Percentiles rank a stretch among this genome's conserved stretches.
phyloP scores from a whole-genome alignment of 2,797 vertebrate genomes.

The Crenichthys baileyi region DNA sequence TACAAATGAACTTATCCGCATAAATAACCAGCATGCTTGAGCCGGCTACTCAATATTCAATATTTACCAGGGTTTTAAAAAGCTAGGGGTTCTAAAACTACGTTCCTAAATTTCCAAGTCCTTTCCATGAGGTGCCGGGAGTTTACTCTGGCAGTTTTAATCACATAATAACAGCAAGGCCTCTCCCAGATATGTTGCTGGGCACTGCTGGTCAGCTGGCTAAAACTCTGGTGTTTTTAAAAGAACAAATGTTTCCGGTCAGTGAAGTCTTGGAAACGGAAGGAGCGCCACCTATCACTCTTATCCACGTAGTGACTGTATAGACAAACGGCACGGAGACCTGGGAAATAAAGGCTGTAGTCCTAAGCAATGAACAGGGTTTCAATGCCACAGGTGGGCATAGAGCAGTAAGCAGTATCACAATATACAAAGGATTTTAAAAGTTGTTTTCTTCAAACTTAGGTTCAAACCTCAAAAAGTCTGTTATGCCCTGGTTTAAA shows the following conservation, averaged over 20 bases:
- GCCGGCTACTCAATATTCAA: background rate
- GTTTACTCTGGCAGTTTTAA: background rate
- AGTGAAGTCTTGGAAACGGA: background rate
- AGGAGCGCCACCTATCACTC: too few relatives aligned
- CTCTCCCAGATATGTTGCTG: background rate
- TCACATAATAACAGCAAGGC: background rate
- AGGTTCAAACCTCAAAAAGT: background rate
- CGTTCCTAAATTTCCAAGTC: background rate
- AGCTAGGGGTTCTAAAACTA: background rate
- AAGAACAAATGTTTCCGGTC: background rate
- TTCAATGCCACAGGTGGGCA: background rate
- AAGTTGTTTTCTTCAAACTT: background rate
- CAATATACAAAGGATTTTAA: background rate
- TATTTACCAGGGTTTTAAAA: background rate
- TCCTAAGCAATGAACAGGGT: background rate
- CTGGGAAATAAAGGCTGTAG: background rate
- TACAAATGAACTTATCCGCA: background rate
- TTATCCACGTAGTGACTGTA: background rate
- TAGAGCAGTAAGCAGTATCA: background rate
- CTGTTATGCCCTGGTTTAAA: background rate
- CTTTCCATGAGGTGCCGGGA: background rate
- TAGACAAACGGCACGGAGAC: background rate
- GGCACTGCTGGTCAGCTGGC: background rate
- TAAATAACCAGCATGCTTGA: background rate
- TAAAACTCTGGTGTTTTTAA: background rate